Evolutionary conservation across 2,113 vertebrate genomes (phyloP), one percentile per base, ranked within the genome.

Genomic region (Alectura lathami): DNA sequence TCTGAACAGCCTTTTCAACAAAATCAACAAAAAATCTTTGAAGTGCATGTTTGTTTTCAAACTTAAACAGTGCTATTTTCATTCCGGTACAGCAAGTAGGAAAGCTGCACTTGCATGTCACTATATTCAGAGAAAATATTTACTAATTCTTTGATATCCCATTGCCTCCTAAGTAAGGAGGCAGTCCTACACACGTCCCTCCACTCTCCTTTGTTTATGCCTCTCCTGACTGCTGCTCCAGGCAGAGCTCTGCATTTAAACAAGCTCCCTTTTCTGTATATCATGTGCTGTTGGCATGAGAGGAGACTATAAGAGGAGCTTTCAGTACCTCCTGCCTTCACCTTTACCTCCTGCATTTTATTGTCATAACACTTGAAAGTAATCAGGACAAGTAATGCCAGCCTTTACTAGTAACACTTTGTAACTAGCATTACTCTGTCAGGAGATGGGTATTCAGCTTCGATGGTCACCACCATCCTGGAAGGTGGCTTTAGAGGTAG

Each of bases 31-130:
- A 95, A 56, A 45, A 21, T 29, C 38, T 67, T 89, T 64, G 42
- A 93, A 63, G 45, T 47, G 59, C 1, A 0, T 66, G 62, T 83
- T 92, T 89, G 54, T 74, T 91, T 88, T 85, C 83, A 75, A 90
- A 91, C 83, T 73, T 94, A 87, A 91, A 74, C 54, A 70, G 12
- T 3, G 4, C 21, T 78, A 30, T 87, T 93, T 94, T 94, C 60
- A 79, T 89, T 86, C 47, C 78, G 85, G 70, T 21, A 78, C 17
- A 88, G 74, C 1, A 5, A 74, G 43, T 60, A 86, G 56, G 30
- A 93, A 54, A 78, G 36, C 38, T 77, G 53, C 50, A 69, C n/a
- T 91, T 94, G 34, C n/a, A 32, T 30, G 29, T 43, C 75, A 72
- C 29, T 87, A 66, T 83, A 78, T 62, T 93, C 73, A 69, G 36